phyloP scores from a whole-genome alignment of 37 sponge, comb jelly and placozoan species.

The Spongilla lacustris region DNA sequence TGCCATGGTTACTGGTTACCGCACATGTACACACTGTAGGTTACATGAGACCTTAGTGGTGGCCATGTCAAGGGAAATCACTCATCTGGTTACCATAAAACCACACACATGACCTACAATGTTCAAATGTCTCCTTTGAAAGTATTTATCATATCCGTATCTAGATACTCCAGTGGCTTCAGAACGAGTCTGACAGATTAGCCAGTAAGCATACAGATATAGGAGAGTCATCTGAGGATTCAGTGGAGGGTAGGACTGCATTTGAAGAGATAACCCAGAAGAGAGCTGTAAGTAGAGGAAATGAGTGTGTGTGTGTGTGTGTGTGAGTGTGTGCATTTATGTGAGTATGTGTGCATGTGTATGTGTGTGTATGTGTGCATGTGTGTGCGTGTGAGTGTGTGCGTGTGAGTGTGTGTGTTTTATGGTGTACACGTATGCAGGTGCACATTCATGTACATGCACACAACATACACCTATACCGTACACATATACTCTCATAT shows the following conservation, averaged over 20 bases:
- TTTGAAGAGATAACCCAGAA: constrained; percentile 6
- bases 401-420: too few species aligned
- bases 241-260: not conserved
- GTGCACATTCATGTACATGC: too few species aligned
- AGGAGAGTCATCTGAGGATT: constrained; percentile 10
- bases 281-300: not conserved
- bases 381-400: not conserved
- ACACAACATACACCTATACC: too few species aligned
- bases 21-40: too few species aligned
- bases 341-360: not conserved
- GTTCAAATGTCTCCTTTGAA: not conserved
- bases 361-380: not conserved
- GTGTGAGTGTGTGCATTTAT: not conserved
- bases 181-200: not conserved
- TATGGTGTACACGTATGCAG: too few species aligned
- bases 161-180: constrained; percentile 19
- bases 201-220: constrained; percentile 43
- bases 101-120: too few species aligned
- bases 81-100: too few species aligned
- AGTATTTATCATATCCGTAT: not conserved
- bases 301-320: not conserved
- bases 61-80: too few species aligned
- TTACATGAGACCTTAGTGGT: too few species aligned
- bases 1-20: too few species aligned
- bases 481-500: too few species aligned